Evolutionary conservation across 2,113 vertebrate species (phyloP).

Genomic region (Myotis lucifugus): DNA sequence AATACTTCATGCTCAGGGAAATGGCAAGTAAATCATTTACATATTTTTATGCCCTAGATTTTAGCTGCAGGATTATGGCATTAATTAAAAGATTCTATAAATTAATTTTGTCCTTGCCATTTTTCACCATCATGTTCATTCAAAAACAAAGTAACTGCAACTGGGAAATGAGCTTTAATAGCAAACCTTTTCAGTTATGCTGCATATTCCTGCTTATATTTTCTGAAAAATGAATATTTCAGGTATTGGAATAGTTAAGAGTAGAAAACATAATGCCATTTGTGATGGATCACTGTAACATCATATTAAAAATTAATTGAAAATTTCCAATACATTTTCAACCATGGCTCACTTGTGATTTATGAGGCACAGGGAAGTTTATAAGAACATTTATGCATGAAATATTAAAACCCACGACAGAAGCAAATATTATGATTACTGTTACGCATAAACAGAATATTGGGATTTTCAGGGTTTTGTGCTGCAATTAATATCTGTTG

Average conservation of each 20-base stretch:
- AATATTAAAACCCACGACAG: conserved; percentile 14
- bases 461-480: neutral
- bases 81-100: neutral
- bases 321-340: neutral
- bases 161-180: neutral
- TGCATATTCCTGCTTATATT: neutral
- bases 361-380: neutral
- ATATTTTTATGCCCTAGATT: neutral
- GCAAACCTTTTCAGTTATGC: neutral
- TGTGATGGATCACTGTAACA: neutral
- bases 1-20: neutral
- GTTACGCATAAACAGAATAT: neutral
- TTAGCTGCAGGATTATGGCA: neutral
- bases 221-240: neutral
- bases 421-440: conserved; percentile 11
- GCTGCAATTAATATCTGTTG: conserved; percentile 33
- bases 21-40: neutral
- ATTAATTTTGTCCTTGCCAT: neutral
- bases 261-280: neutral
- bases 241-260: neutral
- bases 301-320: conserved; percentile 29
- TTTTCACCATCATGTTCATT: conserved; percentile 1
- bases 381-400: neutral
- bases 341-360: neutral
- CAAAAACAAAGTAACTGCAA: neutral